Conservation (phyloP, 2,888 invertebrate species). For the Parnassius apollo region DNA sequence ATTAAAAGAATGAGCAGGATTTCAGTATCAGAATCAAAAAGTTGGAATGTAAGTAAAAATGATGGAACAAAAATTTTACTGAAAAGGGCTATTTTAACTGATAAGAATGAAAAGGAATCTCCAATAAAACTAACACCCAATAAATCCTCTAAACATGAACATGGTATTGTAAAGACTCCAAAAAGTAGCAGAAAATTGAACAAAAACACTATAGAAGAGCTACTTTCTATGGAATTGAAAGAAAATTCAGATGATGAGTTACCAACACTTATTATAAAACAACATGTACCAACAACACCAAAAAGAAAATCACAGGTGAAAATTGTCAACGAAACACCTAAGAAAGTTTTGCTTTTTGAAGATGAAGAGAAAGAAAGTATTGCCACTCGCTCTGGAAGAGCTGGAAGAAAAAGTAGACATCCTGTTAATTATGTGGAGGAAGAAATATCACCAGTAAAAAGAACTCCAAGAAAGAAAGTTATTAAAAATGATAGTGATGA, state of each 20-base stretch:
- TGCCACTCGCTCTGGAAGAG: constrained; percentile 53
- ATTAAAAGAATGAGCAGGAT: constrained; percentile 63
- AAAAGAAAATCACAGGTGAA: constrained; percentile 57
- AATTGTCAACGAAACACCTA: constrained; percentile 55
- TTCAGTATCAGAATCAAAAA: constrained; percentile 60
- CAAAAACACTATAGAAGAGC: constrained; percentile 54
- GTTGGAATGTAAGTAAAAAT: constrained; percentile 71
- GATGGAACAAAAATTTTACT: constrained; percentile 71
- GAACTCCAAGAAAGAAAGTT: constrained; percentile 48
- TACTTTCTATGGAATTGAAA: constrained; percentile 63
- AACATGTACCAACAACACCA: constrained; percentile 56
- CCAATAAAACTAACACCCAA: constrained; percentile 52
- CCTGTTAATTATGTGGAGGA: constrained; percentile 54
- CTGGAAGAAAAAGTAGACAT: constrained; percentile 49
- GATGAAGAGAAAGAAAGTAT: constrained; percentile 48
- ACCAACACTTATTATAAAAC: constrained; percentile 66
- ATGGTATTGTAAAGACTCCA: constrained; percentile 45
- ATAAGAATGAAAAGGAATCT: constrained; percentile 63
- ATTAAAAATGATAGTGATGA: constrained; percentile 53
- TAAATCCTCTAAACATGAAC: constrained; percentile 37
- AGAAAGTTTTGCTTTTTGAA: constrained; percentile 60
- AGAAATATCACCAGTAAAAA: constrained; percentile 55
- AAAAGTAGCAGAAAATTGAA: constrained; percentile 49
- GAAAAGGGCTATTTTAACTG: constrained; percentile 71
- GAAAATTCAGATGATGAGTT: constrained; percentile 71